Conservation (phyloP, 2,888 invertebrate species). For the Idaea dimidiata region DNA sequence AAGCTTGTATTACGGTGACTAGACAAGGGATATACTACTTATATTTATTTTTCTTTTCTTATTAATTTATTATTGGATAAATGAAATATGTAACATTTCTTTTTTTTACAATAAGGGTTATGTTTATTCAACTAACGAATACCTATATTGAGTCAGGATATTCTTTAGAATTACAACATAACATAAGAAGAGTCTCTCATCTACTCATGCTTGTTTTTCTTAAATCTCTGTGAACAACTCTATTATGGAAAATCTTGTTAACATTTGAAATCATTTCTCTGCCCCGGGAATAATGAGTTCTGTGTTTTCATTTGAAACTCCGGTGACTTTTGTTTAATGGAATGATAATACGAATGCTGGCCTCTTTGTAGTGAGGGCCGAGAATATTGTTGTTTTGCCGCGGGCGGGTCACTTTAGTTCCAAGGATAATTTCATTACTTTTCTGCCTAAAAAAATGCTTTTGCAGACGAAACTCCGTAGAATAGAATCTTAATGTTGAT, state of each 20-base stretch:
- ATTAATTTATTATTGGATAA: constrained; percentile 3
- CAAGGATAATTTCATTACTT: constrained; percentile 72
- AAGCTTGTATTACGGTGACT: too few relatives aligned
- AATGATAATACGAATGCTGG: constrained; percentile 79
- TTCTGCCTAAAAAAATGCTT: constrained; percentile 59
- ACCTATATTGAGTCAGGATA: constrained; percentile 45
- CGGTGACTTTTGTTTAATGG: constrained; percentile 81
- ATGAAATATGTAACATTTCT: constrained; percentile 13
- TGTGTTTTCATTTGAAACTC: constrained; percentile 78
- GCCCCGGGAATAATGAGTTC: constrained; percentile 76
- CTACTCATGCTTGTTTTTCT: constrained; percentile 71
- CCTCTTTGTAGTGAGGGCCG: constrained; percentile 74
- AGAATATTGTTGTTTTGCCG: constrained; percentile 75
- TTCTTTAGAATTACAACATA: constrained; percentile 54
- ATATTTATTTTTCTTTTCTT: too few relatives aligned
- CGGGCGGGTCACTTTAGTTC: constrained; percentile 74
- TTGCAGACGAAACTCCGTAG: constrained; percentile 59
- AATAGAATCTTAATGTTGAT: constrained; percentile 60
- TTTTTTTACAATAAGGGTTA: neutral
- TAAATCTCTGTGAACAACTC: constrained; percentile 75
- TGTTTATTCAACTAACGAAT: constrained; percentile 8
- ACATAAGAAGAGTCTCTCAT: constrained; percentile 35
- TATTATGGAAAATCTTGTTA: constrained; percentile 79
- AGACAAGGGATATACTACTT: too few relatives aligned
- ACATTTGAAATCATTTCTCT: constrained; percentile 79